These are phyloP conservation scores for Botia kubotai DNA, from an alignment of 2,797 vertebrate genomes.

Conservation along the genomic window DNA sequence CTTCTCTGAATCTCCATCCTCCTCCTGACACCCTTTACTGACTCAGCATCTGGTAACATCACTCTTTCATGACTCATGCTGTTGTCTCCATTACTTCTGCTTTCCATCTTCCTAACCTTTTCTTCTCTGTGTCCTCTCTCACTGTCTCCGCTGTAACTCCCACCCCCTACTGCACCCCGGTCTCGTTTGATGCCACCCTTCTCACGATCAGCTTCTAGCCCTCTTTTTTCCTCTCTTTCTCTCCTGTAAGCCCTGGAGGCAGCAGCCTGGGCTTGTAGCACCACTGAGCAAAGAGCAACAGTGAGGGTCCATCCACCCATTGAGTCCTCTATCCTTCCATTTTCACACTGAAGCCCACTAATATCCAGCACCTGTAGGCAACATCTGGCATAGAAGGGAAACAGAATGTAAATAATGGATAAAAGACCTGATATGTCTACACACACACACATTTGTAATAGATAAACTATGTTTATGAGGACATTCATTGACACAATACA, in stretches of 20 bases:
- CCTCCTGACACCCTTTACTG: conserved; percentile 71
- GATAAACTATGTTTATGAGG: too few species aligned
- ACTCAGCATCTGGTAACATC: conserved; percentile 56
- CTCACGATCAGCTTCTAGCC: conserved; percentile 69
- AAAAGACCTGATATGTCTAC: not conserved
- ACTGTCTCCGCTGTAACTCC: conserved; percentile 58
- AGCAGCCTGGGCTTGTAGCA: conserved; percentile 74
- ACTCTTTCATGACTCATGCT: conserved; percentile 7
- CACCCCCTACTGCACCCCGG: conserved; percentile 54
- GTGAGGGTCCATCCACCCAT: conserved; percentile 92
- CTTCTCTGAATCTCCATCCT: conserved; percentile 75
- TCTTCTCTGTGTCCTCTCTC: conserved; percentile 5
- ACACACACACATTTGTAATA: too few species aligned
- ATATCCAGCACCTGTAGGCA: conserved; percentile 84
- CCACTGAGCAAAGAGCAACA: conserved; percentile 85
- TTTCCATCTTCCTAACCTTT: conserved; percentile 12
- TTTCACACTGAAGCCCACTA: conserved; percentile 82
- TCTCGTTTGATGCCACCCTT: conserved; percentile 72
- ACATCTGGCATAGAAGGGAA: conserved; percentile 68
- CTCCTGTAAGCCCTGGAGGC: conserved; percentile 62
- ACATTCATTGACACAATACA: too few species aligned
- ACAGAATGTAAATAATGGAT: not conserved
- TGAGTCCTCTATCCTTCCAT: conserved; percentile 76
- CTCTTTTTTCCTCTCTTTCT: conserved; percentile 75
- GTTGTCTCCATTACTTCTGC: conserved; percentile 11